Conservation (phyloP, 2,113 vertebrate genomes). For the Oreochromis spilurus region DNA sequence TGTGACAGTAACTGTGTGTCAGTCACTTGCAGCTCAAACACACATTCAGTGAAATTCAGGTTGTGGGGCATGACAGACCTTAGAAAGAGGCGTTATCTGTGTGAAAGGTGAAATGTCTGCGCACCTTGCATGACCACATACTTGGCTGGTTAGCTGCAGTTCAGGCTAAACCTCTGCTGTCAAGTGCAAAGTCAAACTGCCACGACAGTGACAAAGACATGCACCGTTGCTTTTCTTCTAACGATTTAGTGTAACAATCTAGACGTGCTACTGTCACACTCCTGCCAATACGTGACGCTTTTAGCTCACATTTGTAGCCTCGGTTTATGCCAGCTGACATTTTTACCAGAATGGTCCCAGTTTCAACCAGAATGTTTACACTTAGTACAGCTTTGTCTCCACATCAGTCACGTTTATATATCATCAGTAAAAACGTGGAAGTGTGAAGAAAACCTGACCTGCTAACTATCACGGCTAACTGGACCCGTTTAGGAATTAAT, state of each 20-base stretch:
- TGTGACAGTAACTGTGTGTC: not conserved
- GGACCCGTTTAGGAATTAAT: not conserved
- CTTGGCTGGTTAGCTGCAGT: not conserved
- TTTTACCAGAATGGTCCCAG: rapidly evolving
- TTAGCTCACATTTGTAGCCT: not conserved
- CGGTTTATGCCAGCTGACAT: rapidly evolving
- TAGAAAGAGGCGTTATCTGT: not conserved
- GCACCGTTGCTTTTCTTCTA: rapidly evolving
- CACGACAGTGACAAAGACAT: not conserved
- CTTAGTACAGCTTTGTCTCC: not conserved
- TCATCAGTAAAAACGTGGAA: not conserved
- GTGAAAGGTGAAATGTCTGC: slow-evolving; percentile 1
- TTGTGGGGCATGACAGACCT: not conserved
- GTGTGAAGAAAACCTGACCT: not conserved
- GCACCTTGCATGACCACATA: not conserved
- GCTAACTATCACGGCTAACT: not conserved
- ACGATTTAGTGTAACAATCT: rapidly evolving
- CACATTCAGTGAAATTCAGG: rapidly evolving
- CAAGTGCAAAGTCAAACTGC: slow-evolving; percentile 19
- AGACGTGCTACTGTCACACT: rapidly evolving
- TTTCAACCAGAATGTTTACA: not conserved
- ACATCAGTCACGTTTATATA: rapidly evolving
- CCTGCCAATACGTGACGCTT: not conserved
- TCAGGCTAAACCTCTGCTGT: not conserved
- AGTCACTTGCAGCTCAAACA: not conserved